Base-by-base conservation (phyloP, 2,797 vertebrate genomes). In the Hozukius guyotensis region DNA sequence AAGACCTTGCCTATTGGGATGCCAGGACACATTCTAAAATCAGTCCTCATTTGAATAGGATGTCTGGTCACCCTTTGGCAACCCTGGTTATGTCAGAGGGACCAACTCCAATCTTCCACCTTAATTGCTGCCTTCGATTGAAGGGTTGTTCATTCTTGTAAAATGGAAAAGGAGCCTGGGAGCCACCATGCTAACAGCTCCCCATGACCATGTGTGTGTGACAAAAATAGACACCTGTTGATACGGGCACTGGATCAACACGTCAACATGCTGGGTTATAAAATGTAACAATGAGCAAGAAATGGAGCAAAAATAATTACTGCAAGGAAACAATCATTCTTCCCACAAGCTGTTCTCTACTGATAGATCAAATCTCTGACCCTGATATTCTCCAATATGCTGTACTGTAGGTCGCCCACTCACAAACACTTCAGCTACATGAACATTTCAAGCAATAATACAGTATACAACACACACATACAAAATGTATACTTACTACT, bases 101-200 rank as follows among this genome's bases (percentile, higher is more conserved):
- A 14, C 74, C 72, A 57, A n/a, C 29, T 56, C 55, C 60, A 75
- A 83, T 62, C 55, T 36, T 34, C n/a, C 29, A 38, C 31, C 8
- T 73, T 83, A 83, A 76, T 82, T 77, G 72, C 60, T 13, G 64
- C 14, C 22, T 72, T 1, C 57, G 20, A 83, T 78, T 52, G 81
- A 82, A 27, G 27, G 31, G 14, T 24, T 22, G 57, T 22, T 86
- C 60, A 69, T 42, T 59, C 34, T 56, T 5, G 11, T 8, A 9
- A 3, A 20, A 52, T 22, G 8, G 10, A 34, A 25, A 11, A 75
- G 42, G 11, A 14, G 6, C 10, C 68, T 80, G 66, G 32, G 72
- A 87, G 82, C 76, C 70, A 73, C 60, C n/a, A 12, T 72, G 73
- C n/a, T 22, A 76, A 46, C 74, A 83, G 80, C 74, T 82, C 75